Conservation (phyloP, 2,113 vertebrate genomes). For the Sceloporus undulatus region DNA sequence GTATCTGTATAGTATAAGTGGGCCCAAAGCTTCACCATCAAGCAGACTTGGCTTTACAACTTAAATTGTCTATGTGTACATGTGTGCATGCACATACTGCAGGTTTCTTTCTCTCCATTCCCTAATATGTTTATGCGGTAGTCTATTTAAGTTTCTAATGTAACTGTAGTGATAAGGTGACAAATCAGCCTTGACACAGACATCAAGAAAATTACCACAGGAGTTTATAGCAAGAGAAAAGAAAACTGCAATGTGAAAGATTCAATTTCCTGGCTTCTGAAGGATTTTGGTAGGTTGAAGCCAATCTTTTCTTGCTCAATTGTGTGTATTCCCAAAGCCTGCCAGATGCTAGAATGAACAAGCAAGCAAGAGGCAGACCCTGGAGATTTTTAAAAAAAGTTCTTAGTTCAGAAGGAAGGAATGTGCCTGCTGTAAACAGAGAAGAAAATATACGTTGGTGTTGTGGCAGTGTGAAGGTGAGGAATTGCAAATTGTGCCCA, state of each 20-base stretch:
- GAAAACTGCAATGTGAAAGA: conserved; percentile 47
- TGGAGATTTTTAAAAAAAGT: not conserved
- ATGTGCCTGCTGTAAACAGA: not conserved
- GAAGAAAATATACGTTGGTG: not conserved
- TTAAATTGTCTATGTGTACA: not conserved
- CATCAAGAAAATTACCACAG: conserved; percentile 24
- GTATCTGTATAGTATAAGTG: no score
- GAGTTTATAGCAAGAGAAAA: conserved; percentile 37
- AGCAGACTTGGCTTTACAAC: not conserved
- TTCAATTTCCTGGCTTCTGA: conserved; percentile 37
- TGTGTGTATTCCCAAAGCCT: conserved; percentile 25
- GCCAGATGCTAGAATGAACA: conserved; percentile 39
- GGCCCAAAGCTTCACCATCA: not conserved
- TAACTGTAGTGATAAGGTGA: conserved; percentile 18
- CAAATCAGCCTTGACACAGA: conserved; percentile 40
- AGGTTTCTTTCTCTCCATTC: rapidly evolving
- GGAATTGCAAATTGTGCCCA: not conserved
- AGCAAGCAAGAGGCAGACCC: conserved; percentile 21
- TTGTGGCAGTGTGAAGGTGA: not conserved
- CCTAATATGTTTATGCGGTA: conserved; percentile 9
- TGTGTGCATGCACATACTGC: not conserved
- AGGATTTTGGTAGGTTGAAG: conserved; percentile 25
- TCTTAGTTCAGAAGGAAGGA: conserved; percentile 18
- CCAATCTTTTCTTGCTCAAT: conserved; percentile 52
- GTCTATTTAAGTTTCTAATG: conserved; percentile 16